Percentiles rank a stretch among this genome's conserved stretches.
Evolutionary conservation across 2,113 vertebrate species (phyloP).

Genomic region (Dolichotis patagonum): DNA sequence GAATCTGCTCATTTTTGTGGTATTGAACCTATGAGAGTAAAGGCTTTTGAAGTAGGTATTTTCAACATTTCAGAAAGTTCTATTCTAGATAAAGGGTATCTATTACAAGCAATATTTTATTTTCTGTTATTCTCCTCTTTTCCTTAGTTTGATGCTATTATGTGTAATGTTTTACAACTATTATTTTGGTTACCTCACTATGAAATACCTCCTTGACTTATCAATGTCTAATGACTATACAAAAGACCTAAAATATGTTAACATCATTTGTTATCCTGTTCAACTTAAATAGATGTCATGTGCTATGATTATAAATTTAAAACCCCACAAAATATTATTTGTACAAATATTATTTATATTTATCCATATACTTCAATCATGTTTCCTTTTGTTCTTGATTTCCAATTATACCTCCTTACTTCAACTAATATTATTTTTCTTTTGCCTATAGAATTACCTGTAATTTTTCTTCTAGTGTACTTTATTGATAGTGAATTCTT

Average conservation of each 20-base stretch:
- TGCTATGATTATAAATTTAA: background rate
- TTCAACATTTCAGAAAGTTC: background rate
- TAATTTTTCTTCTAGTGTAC: background rate
- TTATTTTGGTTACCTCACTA: background rate
- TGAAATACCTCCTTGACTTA: background rate
- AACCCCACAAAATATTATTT: background rate
- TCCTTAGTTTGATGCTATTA: background rate
- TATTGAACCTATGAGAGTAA: too few relatives aligned
- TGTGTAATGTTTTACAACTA: background rate
- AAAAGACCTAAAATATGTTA: background rate
- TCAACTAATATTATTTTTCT: background rate
- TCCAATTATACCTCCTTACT: background rate
- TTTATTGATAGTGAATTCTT: conserved; percentile 2
- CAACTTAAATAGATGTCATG: background rate
- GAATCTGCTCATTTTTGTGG: too few relatives aligned
- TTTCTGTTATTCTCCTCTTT: background rate
- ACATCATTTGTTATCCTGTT: background rate
- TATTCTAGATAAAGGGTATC: background rate
- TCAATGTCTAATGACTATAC: background rate
- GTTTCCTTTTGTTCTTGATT: background rate
- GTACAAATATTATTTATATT: background rate
- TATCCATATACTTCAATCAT: background rate
- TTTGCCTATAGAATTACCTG: background rate
- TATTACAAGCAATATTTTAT: background rate
- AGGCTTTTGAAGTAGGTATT: background rate